Base-by-base conservation (phyloP, 1,140 invertebrate species). In the Zaprionus ghesquierei region DNA sequence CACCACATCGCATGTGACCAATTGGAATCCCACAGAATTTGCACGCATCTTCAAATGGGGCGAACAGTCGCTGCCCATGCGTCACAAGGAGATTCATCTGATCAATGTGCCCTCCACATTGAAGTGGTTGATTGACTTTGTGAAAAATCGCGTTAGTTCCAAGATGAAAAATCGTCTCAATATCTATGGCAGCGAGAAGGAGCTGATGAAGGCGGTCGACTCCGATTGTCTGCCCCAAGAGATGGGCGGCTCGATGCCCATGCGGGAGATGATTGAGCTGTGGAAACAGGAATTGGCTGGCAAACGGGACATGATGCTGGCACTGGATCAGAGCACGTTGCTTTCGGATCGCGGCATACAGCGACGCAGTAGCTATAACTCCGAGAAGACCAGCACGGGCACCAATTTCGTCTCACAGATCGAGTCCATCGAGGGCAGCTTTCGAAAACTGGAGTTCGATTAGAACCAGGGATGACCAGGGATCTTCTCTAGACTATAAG, bases 31-130 rank as follows among this genome's bases (percentile, higher is more conserved):
- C 3, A 93, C 93, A 3, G 94, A 95, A 81, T 95, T 96, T 71
- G 94, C 94, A 4, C 93, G 93, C 15, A 82, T 95, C 22, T 92
- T 95, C 41, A 95, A 94, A 90, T 95, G 95, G 94, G 95, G 95
- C 79, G 95, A 96, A 95, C 95, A 96, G 94, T 96, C 95, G 4
- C 77, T 95, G 51, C 96, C 96, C 12, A 94, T 96, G 92, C 93
- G 96, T 27, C 96, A 97, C 91, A 96, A 96, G 90, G 94, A 95
- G 82, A 93, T 94, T 35, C 95, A 97, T 79, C 92, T 95, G 49
- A 91, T 96, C 13, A 96, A 97, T 82, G 92, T 96, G 2, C 95
- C 95, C 10, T 77, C 93, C 20, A 93, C 95, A 1, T 81, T 96
- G 1, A 94, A 94, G 76, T 96, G 95, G 82, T 93, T 96, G 18